phyloP scores from a whole-genome alignment of 2,113 vertebrate genomes.

The Burhinus bistriatus region DNA sequence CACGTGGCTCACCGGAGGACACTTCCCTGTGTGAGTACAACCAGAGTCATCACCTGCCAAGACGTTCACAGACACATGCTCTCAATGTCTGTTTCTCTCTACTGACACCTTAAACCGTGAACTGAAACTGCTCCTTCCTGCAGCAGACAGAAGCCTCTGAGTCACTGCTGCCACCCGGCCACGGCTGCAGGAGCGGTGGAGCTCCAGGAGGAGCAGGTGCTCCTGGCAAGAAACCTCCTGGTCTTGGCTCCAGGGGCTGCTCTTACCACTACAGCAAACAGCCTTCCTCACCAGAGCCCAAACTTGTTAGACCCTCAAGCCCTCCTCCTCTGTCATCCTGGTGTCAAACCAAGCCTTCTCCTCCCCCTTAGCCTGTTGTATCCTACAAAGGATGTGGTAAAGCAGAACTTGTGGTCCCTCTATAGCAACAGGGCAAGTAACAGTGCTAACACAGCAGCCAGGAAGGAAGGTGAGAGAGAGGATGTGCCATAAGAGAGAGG shows the following conservation, averaged over 20 bases:
- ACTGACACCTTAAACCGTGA: neutral
- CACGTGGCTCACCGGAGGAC: neutral
- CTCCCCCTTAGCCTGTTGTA: accelerated
- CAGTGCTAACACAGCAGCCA: neutral
- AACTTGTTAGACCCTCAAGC: neutral
- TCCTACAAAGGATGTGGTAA: constrained; percentile 41
- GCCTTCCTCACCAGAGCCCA: neutral
- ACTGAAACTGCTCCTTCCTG: neutral
- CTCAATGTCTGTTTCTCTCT: neutral
- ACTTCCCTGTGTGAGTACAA: neutral
- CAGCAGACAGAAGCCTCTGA: neutral
- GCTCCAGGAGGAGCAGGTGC: neutral
- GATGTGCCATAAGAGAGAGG: neutral
- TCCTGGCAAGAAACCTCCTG: neutral
- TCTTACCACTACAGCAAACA: neutral
- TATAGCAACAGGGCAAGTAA: neutral
- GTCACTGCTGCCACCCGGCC: neutral
- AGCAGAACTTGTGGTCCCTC: neutral
- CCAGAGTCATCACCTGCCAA: neutral
- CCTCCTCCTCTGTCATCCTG: neutral
- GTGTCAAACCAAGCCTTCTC: neutral
- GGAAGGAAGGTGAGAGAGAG: constrained; percentile 33
- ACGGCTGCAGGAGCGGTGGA: accelerated
- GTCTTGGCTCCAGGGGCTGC: neutral
- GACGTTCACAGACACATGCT: neutral